Evolutionary conservation across 2,113 vertebrate species (phyloP).

Genomic region (Henicopernis longicauda): DNA sequence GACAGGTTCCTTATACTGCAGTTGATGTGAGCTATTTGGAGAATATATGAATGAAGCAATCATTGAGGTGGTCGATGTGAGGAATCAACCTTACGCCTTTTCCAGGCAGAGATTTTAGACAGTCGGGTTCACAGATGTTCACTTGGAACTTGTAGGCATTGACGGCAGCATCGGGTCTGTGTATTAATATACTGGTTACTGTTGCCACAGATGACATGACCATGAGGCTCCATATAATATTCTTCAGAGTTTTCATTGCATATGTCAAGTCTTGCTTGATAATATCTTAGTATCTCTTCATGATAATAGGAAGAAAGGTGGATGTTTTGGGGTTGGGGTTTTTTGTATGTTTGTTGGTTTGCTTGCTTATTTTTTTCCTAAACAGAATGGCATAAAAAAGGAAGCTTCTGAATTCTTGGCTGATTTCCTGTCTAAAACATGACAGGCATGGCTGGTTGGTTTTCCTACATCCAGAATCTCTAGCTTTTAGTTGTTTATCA

Average conservation of each 20-base stretch:
- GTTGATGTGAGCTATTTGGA: background rate
- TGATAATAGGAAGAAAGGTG: background rate
- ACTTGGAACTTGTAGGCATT: background rate
- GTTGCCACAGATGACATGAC: background rate
- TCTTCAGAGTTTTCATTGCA: background rate
- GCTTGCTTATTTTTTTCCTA: background rate
- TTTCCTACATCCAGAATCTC: background rate
- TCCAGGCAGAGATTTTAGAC: background rate
- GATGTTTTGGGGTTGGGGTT: background rate
- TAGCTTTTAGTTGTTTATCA: background rate
- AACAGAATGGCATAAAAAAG: background rate
- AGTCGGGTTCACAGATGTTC: background rate
- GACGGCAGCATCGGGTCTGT: background rate
- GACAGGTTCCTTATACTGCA: accelerated
- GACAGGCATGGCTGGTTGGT: background rate
- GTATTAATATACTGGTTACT: background rate
- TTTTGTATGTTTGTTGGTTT: background rate
- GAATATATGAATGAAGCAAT: background rate
- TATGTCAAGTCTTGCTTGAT: background rate
- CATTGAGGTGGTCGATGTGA: background rate
- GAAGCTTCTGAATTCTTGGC: background rate
- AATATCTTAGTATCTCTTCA: background rate
- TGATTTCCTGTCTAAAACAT: background rate
- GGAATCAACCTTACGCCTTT: background rate
- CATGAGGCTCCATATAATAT: background rate